phyloP scores from a whole-genome alignment of 2,797 vertebrate species.

The Thamnophis elegans region DNA sequence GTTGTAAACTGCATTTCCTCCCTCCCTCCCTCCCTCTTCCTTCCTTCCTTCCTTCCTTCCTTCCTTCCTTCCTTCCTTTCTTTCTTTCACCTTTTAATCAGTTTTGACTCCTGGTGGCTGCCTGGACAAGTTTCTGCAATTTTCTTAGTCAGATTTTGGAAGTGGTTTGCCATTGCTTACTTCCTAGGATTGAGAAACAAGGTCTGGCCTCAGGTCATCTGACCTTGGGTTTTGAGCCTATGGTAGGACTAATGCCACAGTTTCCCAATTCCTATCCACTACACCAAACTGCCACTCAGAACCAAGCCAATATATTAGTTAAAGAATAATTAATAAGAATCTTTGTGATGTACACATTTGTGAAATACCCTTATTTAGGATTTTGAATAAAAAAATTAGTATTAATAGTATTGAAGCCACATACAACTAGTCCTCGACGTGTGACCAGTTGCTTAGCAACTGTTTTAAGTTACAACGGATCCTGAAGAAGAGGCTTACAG shows the following conservation, averaged over 20 bases:
- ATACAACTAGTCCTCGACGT: neutral
- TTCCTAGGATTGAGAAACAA: neutral
- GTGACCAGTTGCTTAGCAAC: neutral
- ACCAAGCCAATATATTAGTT: too few relatives aligned
- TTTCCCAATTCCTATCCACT: neutral
- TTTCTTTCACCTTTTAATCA: neutral
- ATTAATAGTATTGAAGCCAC: neutral
- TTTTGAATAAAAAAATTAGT: neutral
- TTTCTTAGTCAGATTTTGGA: neutral
- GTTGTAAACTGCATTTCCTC: neutral
- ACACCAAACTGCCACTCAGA: neutral
- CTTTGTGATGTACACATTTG: neutral
- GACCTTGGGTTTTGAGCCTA: neutral
- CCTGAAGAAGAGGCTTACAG: neutral
- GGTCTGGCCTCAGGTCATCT: too few relatives aligned
- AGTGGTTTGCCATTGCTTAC: too few relatives aligned
- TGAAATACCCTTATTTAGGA: neutral
- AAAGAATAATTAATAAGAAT: neutral
- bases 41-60: accelerated
- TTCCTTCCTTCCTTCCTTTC: too few relatives aligned
- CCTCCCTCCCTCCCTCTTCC: too few relatives aligned
- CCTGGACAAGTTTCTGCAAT: neutral
- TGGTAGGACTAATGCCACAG: neutral
- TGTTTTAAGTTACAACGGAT: neutral
- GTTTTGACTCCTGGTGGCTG: neutral